A percentile compares a stretch with the other conserved stretches of the same genome.
These are phyloP conservation scores for Notolabrus celidotus DNA, from an alignment of 2,797 vertebrate species.

Conservation along the genomic window DNA sequence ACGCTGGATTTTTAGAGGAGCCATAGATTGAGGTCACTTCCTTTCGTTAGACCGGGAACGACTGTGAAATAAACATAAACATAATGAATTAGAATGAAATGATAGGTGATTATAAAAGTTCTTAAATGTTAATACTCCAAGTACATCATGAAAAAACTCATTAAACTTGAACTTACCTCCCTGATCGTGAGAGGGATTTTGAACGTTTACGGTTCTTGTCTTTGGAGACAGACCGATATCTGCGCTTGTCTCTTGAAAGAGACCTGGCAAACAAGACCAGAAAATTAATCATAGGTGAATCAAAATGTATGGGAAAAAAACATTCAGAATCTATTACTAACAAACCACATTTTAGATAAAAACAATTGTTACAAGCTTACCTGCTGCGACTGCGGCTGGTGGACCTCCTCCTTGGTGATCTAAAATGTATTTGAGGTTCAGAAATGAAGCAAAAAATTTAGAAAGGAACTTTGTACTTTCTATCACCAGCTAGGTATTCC, in stretches of 20 bases:
- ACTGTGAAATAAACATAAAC: constrained; percentile 78
- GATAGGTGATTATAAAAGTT: neutral
- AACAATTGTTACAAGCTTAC: constrained; percentile 72
- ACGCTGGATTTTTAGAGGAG: constrained; percentile 53
- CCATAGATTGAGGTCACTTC: constrained; percentile 80
- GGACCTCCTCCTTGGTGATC: constrained; percentile 95
- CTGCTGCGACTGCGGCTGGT: constrained; percentile 96
- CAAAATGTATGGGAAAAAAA: too few species aligned
- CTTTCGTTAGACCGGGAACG: constrained; percentile 94
- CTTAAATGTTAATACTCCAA: neutral
- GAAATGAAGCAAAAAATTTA: constrained; percentile 50
- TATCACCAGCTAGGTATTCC: constrained; percentile 38
- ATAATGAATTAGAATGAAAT: too few species aligned
- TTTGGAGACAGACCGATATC: constrained; percentile 93
- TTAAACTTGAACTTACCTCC: constrained; percentile 84
- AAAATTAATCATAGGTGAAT: too few species aligned
- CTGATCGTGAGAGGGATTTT: constrained; percentile 95
- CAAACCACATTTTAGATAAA: neutral
- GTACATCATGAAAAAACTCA: neutral
- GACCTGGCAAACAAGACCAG: constrained; percentile 83
- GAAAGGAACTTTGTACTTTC: constrained; percentile 12
- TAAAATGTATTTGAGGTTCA: constrained; percentile 69
- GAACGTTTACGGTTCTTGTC: constrained; percentile 96
- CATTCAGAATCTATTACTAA: neutral
- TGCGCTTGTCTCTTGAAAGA: constrained; percentile 94